These are phyloP conservation scores for Otolemur garnettii DNA, from an alignment of 2,113 vertebrate species.

Conservation along the genomic window DNA sequence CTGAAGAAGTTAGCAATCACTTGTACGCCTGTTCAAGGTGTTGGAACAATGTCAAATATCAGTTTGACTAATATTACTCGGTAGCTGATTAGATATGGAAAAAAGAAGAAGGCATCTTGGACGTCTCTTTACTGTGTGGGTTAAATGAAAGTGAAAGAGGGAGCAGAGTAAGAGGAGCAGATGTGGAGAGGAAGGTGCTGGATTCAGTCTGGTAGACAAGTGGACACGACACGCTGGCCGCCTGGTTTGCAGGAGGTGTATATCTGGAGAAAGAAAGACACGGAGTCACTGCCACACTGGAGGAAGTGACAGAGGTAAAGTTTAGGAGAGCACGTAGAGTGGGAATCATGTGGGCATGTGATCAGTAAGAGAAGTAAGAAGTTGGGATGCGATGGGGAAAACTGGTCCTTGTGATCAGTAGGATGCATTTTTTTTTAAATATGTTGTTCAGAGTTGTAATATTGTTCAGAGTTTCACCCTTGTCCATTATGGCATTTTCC, in stretches of 20 bases:
- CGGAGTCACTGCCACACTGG: rapidly evolving
- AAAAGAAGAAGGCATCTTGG: neutral
- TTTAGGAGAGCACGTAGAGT: neutral
- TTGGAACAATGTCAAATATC: neutral
- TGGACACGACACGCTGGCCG: neutral
- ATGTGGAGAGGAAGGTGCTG: neutral
- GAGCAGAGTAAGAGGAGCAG: neutral
- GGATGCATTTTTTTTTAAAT: neutral
- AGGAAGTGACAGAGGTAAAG: neutral
- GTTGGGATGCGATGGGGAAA: neutral
- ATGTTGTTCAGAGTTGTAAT: neutral
- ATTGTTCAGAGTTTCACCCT: neutral
- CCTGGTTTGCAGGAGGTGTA: neutral
- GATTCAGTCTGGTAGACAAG: neutral
- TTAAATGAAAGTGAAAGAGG: neutral
- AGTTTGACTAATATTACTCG: neutral
- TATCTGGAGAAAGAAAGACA: neutral
- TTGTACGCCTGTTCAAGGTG: neutral
- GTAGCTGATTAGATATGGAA: neutral
- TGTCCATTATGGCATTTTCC: neutral
- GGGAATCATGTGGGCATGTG: neutral
- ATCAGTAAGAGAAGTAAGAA: neutral
- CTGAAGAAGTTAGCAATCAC: neutral
- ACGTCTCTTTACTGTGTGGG: neutral
- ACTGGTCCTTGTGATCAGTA: neutral